phyloP scores from a whole-genome alignment of 1,140 invertebrate species.

The Laupala kohalensis region DNA sequence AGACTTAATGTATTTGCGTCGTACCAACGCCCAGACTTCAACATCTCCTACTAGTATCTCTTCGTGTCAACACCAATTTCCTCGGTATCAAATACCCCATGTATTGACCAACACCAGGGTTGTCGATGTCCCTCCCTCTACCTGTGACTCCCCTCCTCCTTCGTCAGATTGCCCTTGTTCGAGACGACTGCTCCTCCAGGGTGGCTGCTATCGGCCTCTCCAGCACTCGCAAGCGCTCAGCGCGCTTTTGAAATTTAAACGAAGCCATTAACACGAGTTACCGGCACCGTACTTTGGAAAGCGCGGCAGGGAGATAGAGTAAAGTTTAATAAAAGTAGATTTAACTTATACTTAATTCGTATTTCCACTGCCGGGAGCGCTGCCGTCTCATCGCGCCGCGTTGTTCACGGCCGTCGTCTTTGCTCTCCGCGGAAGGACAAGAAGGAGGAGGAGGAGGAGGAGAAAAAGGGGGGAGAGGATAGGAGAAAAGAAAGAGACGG shows the following conservation, averaged over 20 bases:
- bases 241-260: not conserved
- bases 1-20: too few species aligned
- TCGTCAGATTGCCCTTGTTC: too few species aligned
- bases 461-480: not conserved
- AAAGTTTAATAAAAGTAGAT: not conserved
- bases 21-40: too few species aligned
- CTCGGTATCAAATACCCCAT: too few species aligned
- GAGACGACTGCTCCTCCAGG: too few species aligned
- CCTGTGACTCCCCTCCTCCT: too few species aligned
- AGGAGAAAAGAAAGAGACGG: not conserved
- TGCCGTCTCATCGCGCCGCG: not conserved
- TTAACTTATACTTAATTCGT: not conserved
- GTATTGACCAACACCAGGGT: too few species aligned
- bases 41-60: too few species aligned
- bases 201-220: too few species aligned
- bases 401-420: not conserved
- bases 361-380: not conserved
- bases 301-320: not conserved
- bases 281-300: not conserved
- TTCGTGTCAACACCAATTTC: too few species aligned
- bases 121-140: too few species aligned
- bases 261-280: not conserved
- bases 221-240: not conserved
- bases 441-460: not conserved
- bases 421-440: not conserved